phyloP scores from a whole-genome alignment of 92 coral and sea anemone species.

The Epizoanthus ramosus region DNA sequence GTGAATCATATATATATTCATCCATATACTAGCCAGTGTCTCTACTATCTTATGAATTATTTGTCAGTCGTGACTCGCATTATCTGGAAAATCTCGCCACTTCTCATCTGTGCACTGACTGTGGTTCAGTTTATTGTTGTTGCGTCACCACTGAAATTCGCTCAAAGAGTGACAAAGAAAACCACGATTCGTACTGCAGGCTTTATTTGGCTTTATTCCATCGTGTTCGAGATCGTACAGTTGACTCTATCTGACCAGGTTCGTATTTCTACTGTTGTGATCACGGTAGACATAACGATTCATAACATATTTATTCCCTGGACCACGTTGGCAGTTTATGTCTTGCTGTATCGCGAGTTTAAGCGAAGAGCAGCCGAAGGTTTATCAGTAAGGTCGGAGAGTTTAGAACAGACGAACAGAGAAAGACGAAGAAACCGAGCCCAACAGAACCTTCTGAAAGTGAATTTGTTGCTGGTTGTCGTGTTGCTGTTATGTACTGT shows the following conservation, averaged over 20 bases:
- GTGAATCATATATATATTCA: not conserved
- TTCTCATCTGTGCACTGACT: conserved; percentile 30
- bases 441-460: conserved; percentile 7
- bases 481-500: conserved; percentile 1
- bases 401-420: conserved; percentile 3
- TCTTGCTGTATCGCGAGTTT: conserved; percentile 20
- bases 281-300: conserved; percentile 13
- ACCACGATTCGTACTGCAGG: not conserved
- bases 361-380: conserved; percentile 5
- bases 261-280: not conserved
- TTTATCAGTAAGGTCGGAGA: not conserved
- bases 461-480: not conserved
- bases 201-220: conserved; percentile 17
- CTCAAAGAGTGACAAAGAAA: conserved; percentile 13
- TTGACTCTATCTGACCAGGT: not conserved
- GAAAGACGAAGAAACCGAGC: not conserved
- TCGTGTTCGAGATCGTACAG: conserved; percentile 1
- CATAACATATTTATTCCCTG: conserved; percentile 18
- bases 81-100: conserved; percentile 37
- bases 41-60: not conserved
- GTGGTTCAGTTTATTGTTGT: conserved; percentile 12
- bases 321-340: not conserved
- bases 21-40: not conserved
- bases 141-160: conserved; percentile 20
- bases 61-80: conserved; percentile 26